Base-by-base conservation (phyloP, 2,113 vertebrate species). In the Holacanthus passer region DNA sequence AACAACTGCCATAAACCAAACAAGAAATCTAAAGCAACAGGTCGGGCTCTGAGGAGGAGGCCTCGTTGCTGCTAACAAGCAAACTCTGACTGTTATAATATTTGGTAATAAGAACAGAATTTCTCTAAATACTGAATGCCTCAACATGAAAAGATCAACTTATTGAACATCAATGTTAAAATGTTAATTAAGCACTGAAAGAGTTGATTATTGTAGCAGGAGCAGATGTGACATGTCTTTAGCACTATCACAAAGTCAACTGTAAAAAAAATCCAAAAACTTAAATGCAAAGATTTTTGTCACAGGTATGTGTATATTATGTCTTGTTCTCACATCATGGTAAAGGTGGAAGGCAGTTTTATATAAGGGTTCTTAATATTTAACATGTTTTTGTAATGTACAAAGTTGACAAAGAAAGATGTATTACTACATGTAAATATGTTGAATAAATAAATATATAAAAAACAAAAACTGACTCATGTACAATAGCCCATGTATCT, bases 1-100 rank as follows among this genome's bases (percentile, higher is more conserved):
- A 19, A 92, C 93, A 92, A 76, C 91, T 48, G 95, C 90, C 96
- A 95, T 60, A 94, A 93, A 88, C 89, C 92, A 0, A 59, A 86
- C 55, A 98, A 97, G 91, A 94, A 91, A 93, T 79, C 65, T 1
- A 96, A 95, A 92, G 56, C 78, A 7, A 66, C 93, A 0, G 93
- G 89, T 48, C 87, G 96, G 31, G 91, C 95, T 59, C 92, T 96
- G 50, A 96, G 96, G 84, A 97, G 92, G 81, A 96, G 97, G 91
- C 93, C 94, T 8, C 96, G 96, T 27, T 92, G 97, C 79, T 95
- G 95, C 48, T 96, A 91, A 95, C 12, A 94, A 94, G 50, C 41
- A 14, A 27, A 53, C n/a, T 35, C 10, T 71, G 67, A 75, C 55
- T 69, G 22, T 35, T 52, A 9, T 31, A 56, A 64, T 31, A 72